Base-by-base conservation (phyloP, 2,113 vertebrate genomes). In the Dipodomys ordii region DNA sequence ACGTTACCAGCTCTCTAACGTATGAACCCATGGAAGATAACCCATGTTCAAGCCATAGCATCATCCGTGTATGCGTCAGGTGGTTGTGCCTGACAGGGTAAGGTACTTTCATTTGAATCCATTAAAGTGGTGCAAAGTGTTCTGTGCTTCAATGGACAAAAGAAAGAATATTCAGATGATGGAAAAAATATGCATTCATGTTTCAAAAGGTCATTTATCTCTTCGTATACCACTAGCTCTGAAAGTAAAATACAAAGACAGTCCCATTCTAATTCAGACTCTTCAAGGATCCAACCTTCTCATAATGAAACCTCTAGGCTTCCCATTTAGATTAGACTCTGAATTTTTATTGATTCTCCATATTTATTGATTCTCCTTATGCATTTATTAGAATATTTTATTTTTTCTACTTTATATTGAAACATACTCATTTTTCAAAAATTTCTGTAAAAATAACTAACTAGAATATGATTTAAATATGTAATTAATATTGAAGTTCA, bases 401-500 rank as follows among this genome's bases (percentile, higher is more conserved):
- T 64, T 32, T 71, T 32, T 71, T 76, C 28, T 69, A 46, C 15
- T 80, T 2, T 46, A 72, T 19, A 0, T 71, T 69, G 20, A 90
- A 19, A 2, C 44, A 77, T 91, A 83, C 49, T 92, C 18, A 20
- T 84, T 84, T 92, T 96, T 25, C 49, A 68, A 81, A 62, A 11
- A 76, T 79, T 83, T 93, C 32, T 49, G 44, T 65, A 30, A 74
- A 93, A 90, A 46, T n/a, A 67, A 74, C 35, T 88, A 32, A 27
- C 67, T 32, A 39, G 0, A 39, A 39, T 39, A 39, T 80, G 9
- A 71, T 2, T 67, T 93, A 74, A 23, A 57, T 1, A 20, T 5
- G 8, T 60, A 27, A 57, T 85, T 80, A 72, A 67, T 67, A 85
- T 83, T 88, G 12, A 93, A 91, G 23, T 80, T 85, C 44, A 90